Percentiles rank a stretch among this genome's conserved stretches.
Conservation (phyloP, 2,113 vertebrate species). For the Gymnogyps californianus region DNA sequence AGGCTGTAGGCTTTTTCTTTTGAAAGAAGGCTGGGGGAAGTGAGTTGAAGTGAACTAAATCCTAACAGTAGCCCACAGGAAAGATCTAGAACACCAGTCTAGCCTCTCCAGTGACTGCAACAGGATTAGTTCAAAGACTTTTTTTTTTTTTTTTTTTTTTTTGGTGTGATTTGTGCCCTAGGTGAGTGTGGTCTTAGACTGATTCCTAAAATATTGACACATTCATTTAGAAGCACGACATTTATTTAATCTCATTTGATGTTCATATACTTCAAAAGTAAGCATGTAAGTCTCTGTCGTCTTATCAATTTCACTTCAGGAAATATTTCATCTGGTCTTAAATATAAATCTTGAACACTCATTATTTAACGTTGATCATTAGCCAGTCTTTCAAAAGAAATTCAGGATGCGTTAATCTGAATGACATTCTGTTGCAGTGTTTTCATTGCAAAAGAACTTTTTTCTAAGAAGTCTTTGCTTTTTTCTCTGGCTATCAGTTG, state of each 20-base stretch:
- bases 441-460: not conserved
- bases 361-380: not conserved
- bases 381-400: not conserved
- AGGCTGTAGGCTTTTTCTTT: not conserved
- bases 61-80: not conserved
- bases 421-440: not conserved
- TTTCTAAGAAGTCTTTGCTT: not conserved
- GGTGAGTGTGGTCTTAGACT: not conserved
- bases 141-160: too few species aligned
- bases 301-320: not conserved
- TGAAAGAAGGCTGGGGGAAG: not conserved
- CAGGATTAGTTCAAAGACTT: not conserved
- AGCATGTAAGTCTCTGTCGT: not conserved
- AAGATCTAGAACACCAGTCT: not conserved
- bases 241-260: not conserved
- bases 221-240: not conserved
- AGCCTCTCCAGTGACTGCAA: not conserved
- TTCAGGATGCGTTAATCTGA: not conserved
- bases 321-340: not conserved
- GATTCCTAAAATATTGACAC: not conserved
- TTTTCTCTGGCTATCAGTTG: not conserved
- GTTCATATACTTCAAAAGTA: not conserved
- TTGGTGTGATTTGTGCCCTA: not conserved
- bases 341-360: not conserved
- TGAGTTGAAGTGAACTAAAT: not conserved